These are phyloP conservation scores for Brachylomia viminalis DNA, from an alignment of 2,888 invertebrate genomes.

Conservation along the genomic window DNA sequence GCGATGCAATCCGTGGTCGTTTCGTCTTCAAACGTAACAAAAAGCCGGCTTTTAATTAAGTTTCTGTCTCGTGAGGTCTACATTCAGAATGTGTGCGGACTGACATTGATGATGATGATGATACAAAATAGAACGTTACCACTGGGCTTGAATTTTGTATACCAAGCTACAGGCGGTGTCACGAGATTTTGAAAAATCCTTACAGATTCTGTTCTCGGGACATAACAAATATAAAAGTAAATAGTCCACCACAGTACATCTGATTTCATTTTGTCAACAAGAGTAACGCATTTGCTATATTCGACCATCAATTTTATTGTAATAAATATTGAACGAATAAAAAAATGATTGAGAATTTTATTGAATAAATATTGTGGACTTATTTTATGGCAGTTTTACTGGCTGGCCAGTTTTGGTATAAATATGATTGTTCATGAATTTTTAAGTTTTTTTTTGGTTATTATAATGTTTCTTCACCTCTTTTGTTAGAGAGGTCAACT, in stretches of 20 bases:
- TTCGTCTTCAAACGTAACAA: neutral
- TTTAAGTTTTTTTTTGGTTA: neutral
- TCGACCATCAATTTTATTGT: conserved; percentile 46
- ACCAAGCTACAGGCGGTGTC: neutral
- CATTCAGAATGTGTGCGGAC: neutral
- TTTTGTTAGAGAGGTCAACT: neutral
- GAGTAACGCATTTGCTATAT: conserved; percentile 59
- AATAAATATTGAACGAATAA: conserved; percentile 70
- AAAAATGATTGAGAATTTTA: conserved; percentile 68
- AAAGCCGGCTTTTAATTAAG: too few species aligned
- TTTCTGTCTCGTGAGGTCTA: neutral
- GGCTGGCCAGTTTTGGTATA: conserved; percentile 9
- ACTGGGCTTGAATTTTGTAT: conserved; percentile 24
- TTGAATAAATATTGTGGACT: conserved; percentile 62
- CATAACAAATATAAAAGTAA: conserved; percentile 47
- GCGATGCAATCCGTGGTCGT: neutral
- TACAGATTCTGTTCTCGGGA: conserved; percentile 35
- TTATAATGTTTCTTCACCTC: neutral
- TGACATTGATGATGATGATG: neutral
- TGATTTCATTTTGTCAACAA: conserved; percentile 62
- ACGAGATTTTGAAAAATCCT: conserved; percentile 53
- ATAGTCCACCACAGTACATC: conserved; percentile 49
- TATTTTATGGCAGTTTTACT: conserved; percentile 56
- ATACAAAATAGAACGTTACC: conserved; percentile 21
- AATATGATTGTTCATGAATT: neutral